Conservation (phyloP, 1,140 invertebrate species). For the Temnothorax longispinosus region DNA sequence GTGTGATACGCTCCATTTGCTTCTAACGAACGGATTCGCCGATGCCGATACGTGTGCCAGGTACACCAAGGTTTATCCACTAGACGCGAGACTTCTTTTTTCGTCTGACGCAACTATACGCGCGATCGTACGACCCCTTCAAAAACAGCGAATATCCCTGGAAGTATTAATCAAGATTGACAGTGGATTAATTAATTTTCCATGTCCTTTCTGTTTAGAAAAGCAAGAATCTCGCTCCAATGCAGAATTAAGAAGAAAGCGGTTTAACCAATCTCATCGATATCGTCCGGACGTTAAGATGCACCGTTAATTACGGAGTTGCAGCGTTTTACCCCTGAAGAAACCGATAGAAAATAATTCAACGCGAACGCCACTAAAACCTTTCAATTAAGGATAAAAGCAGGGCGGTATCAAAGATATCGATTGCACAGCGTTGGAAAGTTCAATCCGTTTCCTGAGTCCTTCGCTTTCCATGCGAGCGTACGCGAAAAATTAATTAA, state of each 20-base stretch:
- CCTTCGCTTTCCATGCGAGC: conserved; percentile 18
- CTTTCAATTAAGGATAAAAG: conserved; percentile 49
- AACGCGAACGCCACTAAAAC: conserved; percentile 5
- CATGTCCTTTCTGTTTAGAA: background rate
- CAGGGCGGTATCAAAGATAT: conserved; percentile 34
- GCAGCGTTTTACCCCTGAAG: background rate
- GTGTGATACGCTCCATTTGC: conserved; percentile 42
- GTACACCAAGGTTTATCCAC: conserved; percentile 22
- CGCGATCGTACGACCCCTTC: background rate
- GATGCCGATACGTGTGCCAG: conserved; percentile 31
- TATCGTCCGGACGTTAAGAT: conserved; percentile 17
- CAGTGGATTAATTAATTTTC: conserved; percentile 6
- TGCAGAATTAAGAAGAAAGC: conserved; percentile 1
- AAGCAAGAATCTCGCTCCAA: background rate
- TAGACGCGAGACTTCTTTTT: background rate
- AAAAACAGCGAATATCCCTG: background rate
- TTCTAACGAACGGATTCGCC: conserved; percentile 18
- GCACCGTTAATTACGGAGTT: conserved; percentile 40
- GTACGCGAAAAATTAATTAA: conserved; percentile 55
- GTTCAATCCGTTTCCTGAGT: conserved; percentile 24
- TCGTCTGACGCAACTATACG: background rate
- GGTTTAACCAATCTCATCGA: conserved; percentile 12
- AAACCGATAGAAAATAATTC: conserved; percentile 38
- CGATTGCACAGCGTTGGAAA: conserved; percentile 13
- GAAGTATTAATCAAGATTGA: background rate